Evolutionary conservation across 1,140 invertebrate species (phyloP), one percentile per base, ranked within the genome.

Genomic region (Diuraphis noxia): DNA sequence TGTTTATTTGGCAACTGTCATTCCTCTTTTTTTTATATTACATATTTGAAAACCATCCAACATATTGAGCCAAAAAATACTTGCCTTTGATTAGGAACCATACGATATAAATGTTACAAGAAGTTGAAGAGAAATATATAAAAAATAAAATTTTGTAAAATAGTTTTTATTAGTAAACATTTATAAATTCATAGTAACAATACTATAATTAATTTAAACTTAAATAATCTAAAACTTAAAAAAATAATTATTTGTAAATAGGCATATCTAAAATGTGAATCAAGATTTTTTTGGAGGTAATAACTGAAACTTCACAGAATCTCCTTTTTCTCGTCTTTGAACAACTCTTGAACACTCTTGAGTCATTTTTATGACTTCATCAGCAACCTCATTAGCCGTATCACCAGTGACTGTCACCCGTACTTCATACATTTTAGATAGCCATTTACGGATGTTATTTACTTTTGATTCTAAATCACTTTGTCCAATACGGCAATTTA

Each of bases 261-360:
- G 36, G 36, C 19, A 49, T n/a, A 30, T 1, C 52, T 41, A 88
- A 34, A 88, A 88, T 38, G 7, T 49, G 52, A 63, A 63, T 88
- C 13, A 49, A 52, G 34, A 52, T 40, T 52, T 43, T 82, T 91
- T 91, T 38, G 36, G 34, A 17, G 89, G 89, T 52, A 91, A 91
- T 10, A 91, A 49, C 52, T 91, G 89, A 82, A 91, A 91, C 3
- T 91, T 91, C 19, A 91, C 72, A 49, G 77, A n/a, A 40, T 91
- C 43, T n/a, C 89, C 89, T 23, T 91, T 91, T n/a, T 91, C 34
- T 52, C 89, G n/a, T 91, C 72, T 91, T n/a, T 91, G 89, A 52
- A 91, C 89, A 52, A 91, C 77, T 91, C 77, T 91, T 30, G 89
- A 91, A 52, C 2, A 82, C 0, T 79, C 89, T 79, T 91, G 63